Conservation (phyloP, 2,113 vertebrate species). For the Tupaia chinensis region DNA sequence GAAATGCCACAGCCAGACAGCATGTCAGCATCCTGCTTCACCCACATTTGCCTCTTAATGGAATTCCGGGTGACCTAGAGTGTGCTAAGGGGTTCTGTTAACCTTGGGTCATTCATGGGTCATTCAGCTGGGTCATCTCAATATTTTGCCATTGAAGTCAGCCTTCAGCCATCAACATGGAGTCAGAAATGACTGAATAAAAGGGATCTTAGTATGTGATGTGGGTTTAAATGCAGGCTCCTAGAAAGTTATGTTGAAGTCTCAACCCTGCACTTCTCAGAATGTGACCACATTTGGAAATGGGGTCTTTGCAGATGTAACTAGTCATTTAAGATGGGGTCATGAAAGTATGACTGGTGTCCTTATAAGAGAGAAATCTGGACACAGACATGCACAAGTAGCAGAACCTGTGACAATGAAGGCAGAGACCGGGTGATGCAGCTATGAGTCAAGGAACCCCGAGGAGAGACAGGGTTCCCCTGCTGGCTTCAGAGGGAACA, state of each 20-base stretch:
- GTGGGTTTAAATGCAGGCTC: neutral
- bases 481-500: neutral
- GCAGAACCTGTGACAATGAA: too few relatives aligned
- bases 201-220: neutral
- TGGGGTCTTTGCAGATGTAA: neutral
- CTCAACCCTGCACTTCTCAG: neutral
- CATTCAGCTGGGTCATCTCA: neutral
- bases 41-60: neutral
- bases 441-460: rapidly evolving
- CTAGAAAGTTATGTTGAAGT: neutral
- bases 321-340: neutral
- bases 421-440: neutral
- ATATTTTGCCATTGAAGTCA: neutral
- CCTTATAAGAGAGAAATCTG: neutral
- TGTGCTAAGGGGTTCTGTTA: neutral
- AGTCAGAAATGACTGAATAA: neutral
- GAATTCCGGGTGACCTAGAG: neutral
- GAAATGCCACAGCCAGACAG: neutral
- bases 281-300: neutral
- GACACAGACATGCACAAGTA: neutral
- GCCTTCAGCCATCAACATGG: neutral
- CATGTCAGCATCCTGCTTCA: neutral
- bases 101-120: neutral
- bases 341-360: neutral
- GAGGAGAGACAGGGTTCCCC: neutral